Conservation (phyloP, 2,113 vertebrate genomes). For the Ictalurus furcatus region DNA sequence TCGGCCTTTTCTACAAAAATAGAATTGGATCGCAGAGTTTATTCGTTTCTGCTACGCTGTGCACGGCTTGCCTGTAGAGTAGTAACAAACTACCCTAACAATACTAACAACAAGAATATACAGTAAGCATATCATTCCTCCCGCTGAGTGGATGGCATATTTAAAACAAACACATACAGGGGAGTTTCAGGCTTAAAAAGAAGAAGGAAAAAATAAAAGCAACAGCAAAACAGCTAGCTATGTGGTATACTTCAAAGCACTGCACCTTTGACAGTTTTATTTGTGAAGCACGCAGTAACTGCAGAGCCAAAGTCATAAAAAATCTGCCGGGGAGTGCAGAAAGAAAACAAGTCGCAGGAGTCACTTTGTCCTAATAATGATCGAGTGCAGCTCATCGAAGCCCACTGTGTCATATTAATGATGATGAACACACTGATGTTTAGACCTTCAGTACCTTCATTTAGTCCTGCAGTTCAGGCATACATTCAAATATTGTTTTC, state of each 20-base stretch:
- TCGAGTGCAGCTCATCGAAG: constrained; percentile 37
- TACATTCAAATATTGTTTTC: constrained; percentile 54
- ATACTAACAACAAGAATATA: constrained; percentile 63
- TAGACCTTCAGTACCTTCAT: neutral
- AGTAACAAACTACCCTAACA: constrained; percentile 68
- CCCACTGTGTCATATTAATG: constrained; percentile 15
- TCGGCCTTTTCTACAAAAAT: constrained; percentile 54
- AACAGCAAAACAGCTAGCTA: constrained; percentile 71
- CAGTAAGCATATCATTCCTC: constrained; percentile 72
- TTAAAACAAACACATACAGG: constrained; percentile 70
- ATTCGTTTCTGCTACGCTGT: constrained; percentile 23
- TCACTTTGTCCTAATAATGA: constrained; percentile 67
- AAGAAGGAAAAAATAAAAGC: constrained; percentile 29
- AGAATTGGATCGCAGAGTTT: constrained; percentile 59
- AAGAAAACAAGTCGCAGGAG: constrained; percentile 58
- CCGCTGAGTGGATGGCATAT: constrained; percentile 68
- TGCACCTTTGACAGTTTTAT: constrained; percentile 72
- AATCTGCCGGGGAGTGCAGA: constrained; percentile 56
- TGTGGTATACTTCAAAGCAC: constrained; percentile 70
- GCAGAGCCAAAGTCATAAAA: constrained; percentile 48
- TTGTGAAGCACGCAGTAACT: constrained; percentile 64
- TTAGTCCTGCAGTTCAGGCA: constrained; percentile 2
- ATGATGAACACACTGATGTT: constrained; percentile 23
- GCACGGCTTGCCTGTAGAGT: constrained; percentile 65
- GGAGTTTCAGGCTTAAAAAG: constrained; percentile 51